Conservation (phyloP, 2,888 invertebrate species). For the Drosophila sordidula region DNA sequence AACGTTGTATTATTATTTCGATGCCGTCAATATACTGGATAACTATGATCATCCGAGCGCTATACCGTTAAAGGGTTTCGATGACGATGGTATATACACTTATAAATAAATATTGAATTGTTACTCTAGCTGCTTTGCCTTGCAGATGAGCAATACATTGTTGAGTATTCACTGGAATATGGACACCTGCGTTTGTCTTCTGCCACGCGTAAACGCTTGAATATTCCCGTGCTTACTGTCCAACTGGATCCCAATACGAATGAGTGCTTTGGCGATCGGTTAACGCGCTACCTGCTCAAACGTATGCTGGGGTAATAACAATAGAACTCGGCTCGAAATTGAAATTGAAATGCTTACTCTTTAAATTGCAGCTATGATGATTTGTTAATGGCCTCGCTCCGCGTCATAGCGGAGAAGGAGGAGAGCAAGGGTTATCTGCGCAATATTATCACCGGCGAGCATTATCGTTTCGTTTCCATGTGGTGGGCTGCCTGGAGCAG, state of each 20-base stretch:
- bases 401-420: constrained; percentile 97
- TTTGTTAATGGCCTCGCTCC: constrained; percentile 97
- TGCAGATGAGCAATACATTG: constrained; percentile 96
- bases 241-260: constrained; percentile 94
- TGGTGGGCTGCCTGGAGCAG: constrained; percentile 98
- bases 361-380: constrained; percentile 91
- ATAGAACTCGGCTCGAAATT: too few species aligned
- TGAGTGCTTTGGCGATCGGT: constrained; percentile 96
- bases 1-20: constrained; percentile 76
- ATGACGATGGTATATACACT: constrained; percentile 61
- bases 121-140: constrained; percentile 29
- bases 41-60: constrained; percentile 66
- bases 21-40: constrained; percentile 66
- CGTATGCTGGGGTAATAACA: constrained; percentile 91
- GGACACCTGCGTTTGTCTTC: constrained; percentile 97
- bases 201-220: constrained; percentile 92
- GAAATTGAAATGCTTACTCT: not conserved
- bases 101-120: not conserved
- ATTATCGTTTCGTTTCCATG: constrained; percentile 98
- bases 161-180: constrained; percentile 98
- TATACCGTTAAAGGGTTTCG: constrained; percentile 56
- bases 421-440: constrained; percentile 98
- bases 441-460: constrained; percentile 99
- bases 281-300: constrained; percentile 95
- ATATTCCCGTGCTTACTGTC: constrained; percentile 95